Conservation (phyloP, 37 sponge, comb jelly and placozoan species). For the Spongia lamella region DNA sequence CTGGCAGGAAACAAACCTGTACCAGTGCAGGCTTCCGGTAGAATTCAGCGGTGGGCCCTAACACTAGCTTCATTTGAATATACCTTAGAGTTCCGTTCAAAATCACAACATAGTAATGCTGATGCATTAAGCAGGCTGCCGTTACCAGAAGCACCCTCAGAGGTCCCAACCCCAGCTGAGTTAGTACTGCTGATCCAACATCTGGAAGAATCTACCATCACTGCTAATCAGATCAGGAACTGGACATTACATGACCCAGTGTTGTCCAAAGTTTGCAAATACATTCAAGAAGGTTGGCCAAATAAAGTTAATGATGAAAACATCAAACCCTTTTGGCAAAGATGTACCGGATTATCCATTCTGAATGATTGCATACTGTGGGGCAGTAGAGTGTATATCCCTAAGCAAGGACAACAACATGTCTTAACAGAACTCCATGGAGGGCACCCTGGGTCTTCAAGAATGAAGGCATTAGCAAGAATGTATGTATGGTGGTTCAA, state of each 20-base stretch:
- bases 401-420: not conserved
- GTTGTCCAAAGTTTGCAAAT: not conserved
- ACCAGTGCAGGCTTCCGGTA: not conserved
- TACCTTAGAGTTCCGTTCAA: not conserved
- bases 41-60: not conserved
- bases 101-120: not conserved
- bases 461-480: conserved; percentile 32
- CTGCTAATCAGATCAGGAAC: not conserved
- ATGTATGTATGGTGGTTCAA: conserved; percentile 27
- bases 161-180: not conserved
- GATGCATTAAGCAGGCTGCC: conserved; percentile 1
- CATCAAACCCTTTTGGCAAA: not conserved
- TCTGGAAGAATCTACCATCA: not conserved
- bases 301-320: not conserved
- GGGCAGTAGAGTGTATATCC: conserved; percentile 29
- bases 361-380: conserved; percentile 28
- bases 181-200: not conserved
- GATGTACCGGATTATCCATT: not conserved
- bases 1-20: not conserved
- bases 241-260: not conserved
- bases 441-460: conserved; percentile 4
- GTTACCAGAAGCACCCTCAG: not conserved
- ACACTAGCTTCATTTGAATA: not conserved
- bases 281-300: not conserved
- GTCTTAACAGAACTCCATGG: conserved; percentile 11